Conservation (phyloP, 2,113 vertebrate genomes). For the Urocitellus parryii region DNA sequence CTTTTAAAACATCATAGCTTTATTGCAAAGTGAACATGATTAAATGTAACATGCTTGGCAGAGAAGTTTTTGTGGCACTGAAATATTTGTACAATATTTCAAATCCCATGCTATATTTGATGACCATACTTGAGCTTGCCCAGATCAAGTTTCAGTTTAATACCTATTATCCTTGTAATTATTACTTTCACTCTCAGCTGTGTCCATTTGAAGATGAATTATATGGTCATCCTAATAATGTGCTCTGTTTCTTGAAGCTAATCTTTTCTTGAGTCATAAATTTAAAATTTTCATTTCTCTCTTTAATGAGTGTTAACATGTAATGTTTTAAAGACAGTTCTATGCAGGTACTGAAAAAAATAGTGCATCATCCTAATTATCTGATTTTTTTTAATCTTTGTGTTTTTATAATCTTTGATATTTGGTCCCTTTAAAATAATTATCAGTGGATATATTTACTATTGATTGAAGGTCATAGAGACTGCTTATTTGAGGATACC, state of each 20-base stretch:
- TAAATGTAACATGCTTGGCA: slow-evolving; percentile 9
- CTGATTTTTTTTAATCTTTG: background rate
- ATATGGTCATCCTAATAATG: slow-evolving; percentile 2
- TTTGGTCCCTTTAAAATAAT: slow-evolving; percentile 65
- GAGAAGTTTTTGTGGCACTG: slow-evolving; percentile 23
- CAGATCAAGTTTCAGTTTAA: background rate
- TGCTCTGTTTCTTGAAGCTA: slow-evolving; percentile 49
- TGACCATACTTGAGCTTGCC: background rate
- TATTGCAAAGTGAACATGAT: slow-evolving; percentile 52
- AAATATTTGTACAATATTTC: slow-evolving; percentile 56
- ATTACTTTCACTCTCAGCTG: background rate
- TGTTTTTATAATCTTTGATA: slow-evolving; percentile 26
- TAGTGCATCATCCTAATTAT: background rate
- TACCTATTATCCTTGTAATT: background rate
- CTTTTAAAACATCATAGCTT: slow-evolving; percentile 69
- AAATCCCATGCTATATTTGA: background rate
- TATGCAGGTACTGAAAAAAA: slow-evolving; percentile 50
- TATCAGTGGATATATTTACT: slow-evolving; percentile 10
- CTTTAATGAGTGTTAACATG: background rate
- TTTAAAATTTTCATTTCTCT: slow-evolving; percentile 50
- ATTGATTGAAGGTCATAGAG: background rate
- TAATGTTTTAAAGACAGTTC: slow-evolving; percentile 29
- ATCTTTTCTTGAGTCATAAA: slow-evolving; percentile 41
- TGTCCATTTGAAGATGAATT: slow-evolving; percentile 25
- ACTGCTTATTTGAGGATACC: background rate